Evolutionary conservation across 2,797 vertebrate genomes (phyloP), one percentile per base, ranked within the genome.

Genomic region (Heliangelus exortis): DNA sequence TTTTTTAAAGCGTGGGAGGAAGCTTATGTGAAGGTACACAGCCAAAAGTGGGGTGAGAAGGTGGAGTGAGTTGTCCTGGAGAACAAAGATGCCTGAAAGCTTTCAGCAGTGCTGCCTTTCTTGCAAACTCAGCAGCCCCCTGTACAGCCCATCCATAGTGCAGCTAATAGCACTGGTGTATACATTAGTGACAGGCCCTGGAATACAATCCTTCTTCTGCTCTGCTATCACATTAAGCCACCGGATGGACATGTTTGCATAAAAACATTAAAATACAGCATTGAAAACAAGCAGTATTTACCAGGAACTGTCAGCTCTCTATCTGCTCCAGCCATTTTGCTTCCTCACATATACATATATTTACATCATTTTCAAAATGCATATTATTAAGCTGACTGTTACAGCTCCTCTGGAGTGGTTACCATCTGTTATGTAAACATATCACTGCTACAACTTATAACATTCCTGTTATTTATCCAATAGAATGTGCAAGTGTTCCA

Each of bases 401-500:
- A 93, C 31, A 72, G 78, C 39, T 94, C 79, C 89, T 90, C 92
- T 90, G 87, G 91, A 96, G 84, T 91, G 84, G 55, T 95, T 93
- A 84, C 12, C 43, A 2, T 92, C 92, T 95, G 58, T 95, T 93
- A 80, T 91, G 91, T 96, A 97, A 98, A 97, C 95, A 92, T 33
- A 95, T 85, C 85, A 45, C 61, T 50, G 45, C 75, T 74, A 75
- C 89, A 89, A 97, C 97, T 97, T 96, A 95, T 96, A 96, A 78
- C 91, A 92, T 75, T 95, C 92, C 68, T 89, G 69, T 95, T 97
- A 97, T 97, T 97, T 97, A 97, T 89, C 76, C 95, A 95, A 89
- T 22, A 96, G 97, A 94, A 93, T 57, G 57, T 95, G 92, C 81
- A 96, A 92, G 91, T 78, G 62, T 80, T 97, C 90, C 96, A 96